Base-by-base conservation (phyloP, 2,113 vertebrate genomes). In the Chionodraco myersi region DNA sequence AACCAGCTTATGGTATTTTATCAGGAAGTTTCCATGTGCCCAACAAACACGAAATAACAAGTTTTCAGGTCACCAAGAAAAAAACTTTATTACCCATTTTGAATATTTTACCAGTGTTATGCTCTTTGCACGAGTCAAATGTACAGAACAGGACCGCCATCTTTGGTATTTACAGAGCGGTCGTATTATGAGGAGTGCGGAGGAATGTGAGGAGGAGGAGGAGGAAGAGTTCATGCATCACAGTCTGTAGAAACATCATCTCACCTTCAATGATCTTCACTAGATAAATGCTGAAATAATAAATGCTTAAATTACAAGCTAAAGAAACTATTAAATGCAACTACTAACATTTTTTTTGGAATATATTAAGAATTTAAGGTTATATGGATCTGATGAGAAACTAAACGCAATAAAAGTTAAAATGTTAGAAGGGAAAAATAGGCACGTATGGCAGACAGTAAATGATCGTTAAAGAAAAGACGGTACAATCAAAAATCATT, bases 401-500 rank as follows among this genome's bases (percentile, higher is more conserved):
- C 41, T 34, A 53, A 73, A 83, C 45, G 6, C 18, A 67, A 52
- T 23, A 52, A 63, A 76, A 53, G 56, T 77, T 66, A 84, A 78
- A 78, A 80, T 61, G 53, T 76, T 72, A 69, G 41, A 86, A 85
- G 78, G 74, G 84, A 75, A 89, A 94, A 92, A 92, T 72, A 95
- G 95, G 95, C 95, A 95, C 94, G 83, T 92, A 89, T 88, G 95
- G 95, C 90, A 91, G 87, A 91, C 53, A 85, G 85, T 75, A 80
- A 70, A 44, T 62, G 84, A 66, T 85, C 66, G 65, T 60, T 65
- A 64, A 41, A 75, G 12, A 30, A 68, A 30, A 45, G 13, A 48
- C 56, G 12, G n/a, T 30, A 57, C 30, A 5, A 14, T 12, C 18
- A 59, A 52, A 44, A 45, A 78, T 52, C 56, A 56, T 54, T 77